Conservation (phyloP, 1,140 invertebrate species). For the Araneus ventricosus region DNA sequence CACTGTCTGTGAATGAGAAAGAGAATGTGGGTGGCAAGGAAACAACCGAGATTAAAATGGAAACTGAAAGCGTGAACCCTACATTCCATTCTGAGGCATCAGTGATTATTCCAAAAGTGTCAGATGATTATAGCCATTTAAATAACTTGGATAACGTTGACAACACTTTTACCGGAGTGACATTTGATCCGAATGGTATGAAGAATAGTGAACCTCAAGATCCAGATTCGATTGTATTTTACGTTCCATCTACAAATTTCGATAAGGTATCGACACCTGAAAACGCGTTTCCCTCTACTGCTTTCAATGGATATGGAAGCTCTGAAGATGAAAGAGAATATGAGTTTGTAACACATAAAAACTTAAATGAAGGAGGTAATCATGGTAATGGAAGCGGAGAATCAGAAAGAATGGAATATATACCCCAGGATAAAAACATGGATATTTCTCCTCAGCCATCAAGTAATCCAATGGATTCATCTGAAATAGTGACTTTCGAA, state of each 20-base stretch:
- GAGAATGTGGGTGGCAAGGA: not conserved
- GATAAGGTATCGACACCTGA: not conserved
- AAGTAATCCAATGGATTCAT: not conserved
- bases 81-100: not conserved
- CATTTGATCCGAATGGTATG: conserved; percentile 64
- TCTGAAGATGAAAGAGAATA: not conserved
- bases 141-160: not conserved
- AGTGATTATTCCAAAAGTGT: not conserved
- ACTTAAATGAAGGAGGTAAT: not conserved
- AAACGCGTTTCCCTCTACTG: not conserved
- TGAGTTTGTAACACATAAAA: not conserved
- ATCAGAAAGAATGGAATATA: not conserved
- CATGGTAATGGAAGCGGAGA: not conserved
- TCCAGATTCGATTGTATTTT: conserved; percentile 61
- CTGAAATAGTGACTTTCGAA: not conserved
- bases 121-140: not conserved
- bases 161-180: not conserved
- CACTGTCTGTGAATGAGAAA: not conserved
- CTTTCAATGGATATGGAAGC: not conserved
- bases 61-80: not conserved
- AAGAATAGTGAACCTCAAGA: conserved; percentile 54
- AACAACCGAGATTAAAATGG: not conserved
- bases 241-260: not conserved
- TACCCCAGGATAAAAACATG: not conserved
- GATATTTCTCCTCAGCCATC: not conserved